Base-by-base conservation (phyloP, 2,797 vertebrate species). In the Siniperca obscura region DNA sequence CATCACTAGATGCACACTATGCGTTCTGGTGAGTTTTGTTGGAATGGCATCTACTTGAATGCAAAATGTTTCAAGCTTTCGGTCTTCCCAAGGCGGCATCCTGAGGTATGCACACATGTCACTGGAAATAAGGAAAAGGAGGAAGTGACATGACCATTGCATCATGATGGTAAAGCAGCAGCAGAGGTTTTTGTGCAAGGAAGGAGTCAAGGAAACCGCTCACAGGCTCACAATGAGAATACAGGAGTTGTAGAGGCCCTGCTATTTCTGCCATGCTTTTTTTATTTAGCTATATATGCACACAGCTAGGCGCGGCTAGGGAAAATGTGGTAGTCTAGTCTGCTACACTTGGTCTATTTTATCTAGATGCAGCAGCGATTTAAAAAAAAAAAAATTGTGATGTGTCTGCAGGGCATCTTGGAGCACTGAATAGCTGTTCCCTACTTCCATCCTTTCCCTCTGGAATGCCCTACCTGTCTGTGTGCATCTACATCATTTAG, bases 391-490 rank as follows among this genome's bases (percentile, higher is more conserved):
- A 53, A 53, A 59, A 25, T 13, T 53, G 16, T 52, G 27, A 82
- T 27, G 8, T 77, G 60, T 86, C 76, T 80, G 67, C 53, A 55
- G 83, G 81, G 74, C 67, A 74, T 83, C 62, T 81, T 62, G 19
- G 64, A 74, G 78, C 76, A 71, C 59, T 22, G 48, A 79, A 74
- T 76, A 56, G 68, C 67, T 75, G 8, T 85, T 78, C 55, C 81
- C 71, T 69, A 87, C 56, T 85, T 91, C 57, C 61, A 73, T 82
- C 73, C 22, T 69, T 38, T 84, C 80, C 84, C 83, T 82, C 70
- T 50, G 76, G 86, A 76, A 36, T 76, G 70, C 59, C 68, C n/a
- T 77, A 86, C 86, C 85, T 90, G 91, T 52, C 86, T 79, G 46
- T 73, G 50, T 79, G 75, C 74, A 67, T 89, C 73, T 73, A 21